Base-by-base conservation (phyloP, 2,888 invertebrate genomes). In the Cataglyphis cursor region DNA sequence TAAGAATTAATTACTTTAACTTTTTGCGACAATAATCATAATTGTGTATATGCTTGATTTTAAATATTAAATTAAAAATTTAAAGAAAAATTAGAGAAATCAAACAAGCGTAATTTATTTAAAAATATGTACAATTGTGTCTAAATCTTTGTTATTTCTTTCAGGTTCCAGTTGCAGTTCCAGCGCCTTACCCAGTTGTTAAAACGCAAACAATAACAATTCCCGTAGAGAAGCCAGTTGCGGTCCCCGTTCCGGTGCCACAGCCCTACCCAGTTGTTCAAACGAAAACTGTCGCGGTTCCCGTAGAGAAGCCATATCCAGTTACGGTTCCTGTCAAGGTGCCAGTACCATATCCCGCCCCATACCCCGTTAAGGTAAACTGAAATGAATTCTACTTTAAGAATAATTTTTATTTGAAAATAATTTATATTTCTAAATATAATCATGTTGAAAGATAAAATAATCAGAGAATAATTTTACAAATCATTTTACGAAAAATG, bases 281-380 rank as follows among this genome's bases (percentile, higher is more conserved):
- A 48, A 94, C 94, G 75, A 92, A 90, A 84, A 94, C 94, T 3
- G 94, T 96, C 74, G 87, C 94, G 12, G 95, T 96, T 57, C 95
- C 96, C 76, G 96, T 96, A 54, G 95, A 96, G 87, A 95, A 95
- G 86, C 96, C 95, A 12, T 95, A 94, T 88, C 95, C 95, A 35
- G 95, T 96, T 8, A 93, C 95, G 84, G 96, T 96, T 64, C 95
- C 95, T 59, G 95, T 96, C 28, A 95, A 95, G 91, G 96, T 96
- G 24, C 96, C 96, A 3, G 95, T 96, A n/a, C 96, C 96, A 10
- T 95, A 41, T 3, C 94, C 95, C 15, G 94, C 95, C 3, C 93
- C 95, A 24, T 96, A 96, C 89, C 96, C 96, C 21, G 95, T 95
- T 41, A 92, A 94, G 92, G 96, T 96, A 78, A 87, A 76, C 51